Base-by-base conservation (phyloP, 2,113 vertebrate genomes). In the Atherinomorus stipes region DNA sequence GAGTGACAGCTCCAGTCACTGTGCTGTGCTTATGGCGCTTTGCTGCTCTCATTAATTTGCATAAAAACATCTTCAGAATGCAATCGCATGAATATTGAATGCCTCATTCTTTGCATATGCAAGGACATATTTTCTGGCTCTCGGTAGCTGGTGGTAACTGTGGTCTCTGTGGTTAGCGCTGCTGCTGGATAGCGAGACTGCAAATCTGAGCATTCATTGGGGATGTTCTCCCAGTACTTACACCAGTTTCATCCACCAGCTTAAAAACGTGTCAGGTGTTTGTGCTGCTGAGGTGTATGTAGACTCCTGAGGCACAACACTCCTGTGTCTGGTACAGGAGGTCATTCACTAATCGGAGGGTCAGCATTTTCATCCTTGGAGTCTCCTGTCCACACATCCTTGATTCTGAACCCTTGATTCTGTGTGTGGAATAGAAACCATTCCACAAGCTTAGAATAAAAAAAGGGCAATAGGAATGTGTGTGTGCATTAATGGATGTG, bases 21-120 rank as follows among this genome's bases (percentile, higher is more conserved):
- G 62, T 64, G 68, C 59, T 69, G 58, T 21, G 49, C 68, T 75
- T 59, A 75, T 80, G 80, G 74, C 60, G 50, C 71, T 65, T 81
- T 68, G 65, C 37, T 22, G 58, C 69, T 13, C 26, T 56, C 6
- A 28, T 71, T 67, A n/a, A 80, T 83, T 82, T 88, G 74, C 82
- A 84, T 88, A 65, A 86, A 80, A n/a, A n/a, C n/a, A 76, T 83
- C 61, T 62, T 21, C 37, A 68, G 52, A 80, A 67, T 50, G 38
- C 68, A 25, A 21, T 62, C 47, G 22, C 60, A 61, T 72, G 45
- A 71, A 81, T 82, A 71, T 70, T 75, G 66, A 72, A 57, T 63
- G 53, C 11, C 9, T 74, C 47, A 0, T 59, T 79, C 19, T 79
- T 61, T 72, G 42, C 70, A 75, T 78, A 80, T 70, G 78, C 58